Evolutionary conservation across 2,797 vertebrate species (phyloP).

Genomic region (Argyrosomus regius): DNA sequence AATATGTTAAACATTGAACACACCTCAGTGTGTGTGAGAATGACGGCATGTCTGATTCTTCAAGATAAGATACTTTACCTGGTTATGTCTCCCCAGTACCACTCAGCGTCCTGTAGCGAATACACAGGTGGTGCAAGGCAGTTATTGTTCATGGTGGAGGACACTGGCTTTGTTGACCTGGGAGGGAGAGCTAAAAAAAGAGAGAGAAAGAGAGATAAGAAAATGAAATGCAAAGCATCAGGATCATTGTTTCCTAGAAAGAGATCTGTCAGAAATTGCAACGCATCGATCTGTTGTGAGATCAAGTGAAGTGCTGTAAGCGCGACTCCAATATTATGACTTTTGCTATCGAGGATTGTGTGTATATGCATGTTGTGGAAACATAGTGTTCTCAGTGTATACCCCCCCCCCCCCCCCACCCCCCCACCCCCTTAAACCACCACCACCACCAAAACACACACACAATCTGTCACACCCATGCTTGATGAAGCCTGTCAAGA

Average conservation of each 20-base stretch:
- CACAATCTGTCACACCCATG: conserved; percentile 44
- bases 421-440: not conserved
- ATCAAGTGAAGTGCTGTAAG: conserved; percentile 12
- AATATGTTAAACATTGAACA: not conserved
- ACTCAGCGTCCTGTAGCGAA: conserved; percentile 93
- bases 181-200: conserved; percentile 90
- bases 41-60: not conserved
- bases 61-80: conserved; percentile 83
- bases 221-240: conserved; percentile 13
- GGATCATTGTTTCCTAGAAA: conserved; percentile 29
- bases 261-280: not conserved
- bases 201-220: conserved; percentile 32
- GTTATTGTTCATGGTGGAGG: conserved; percentile 87
- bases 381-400: conserved; percentile 5
- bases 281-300: conserved; percentile 22
- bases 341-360: conserved; percentile 1
- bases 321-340: conserved; percentile 15
- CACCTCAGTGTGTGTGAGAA: not conserved
- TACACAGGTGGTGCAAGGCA: conserved; percentile 78
- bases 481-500: conserved; percentile 65
- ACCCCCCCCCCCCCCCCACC: too few relatives aligned
- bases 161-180: conserved; percentile 91
- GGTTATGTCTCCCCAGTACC: conserved; percentile 98
- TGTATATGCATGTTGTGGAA: conserved; percentile 11
- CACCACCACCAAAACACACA: not conserved